Evolutionary conservation across 1,140 invertebrate species (phyloP), one percentile per base, ranked within the genome.

Genomic region (Andricus grossulariae): DNA sequence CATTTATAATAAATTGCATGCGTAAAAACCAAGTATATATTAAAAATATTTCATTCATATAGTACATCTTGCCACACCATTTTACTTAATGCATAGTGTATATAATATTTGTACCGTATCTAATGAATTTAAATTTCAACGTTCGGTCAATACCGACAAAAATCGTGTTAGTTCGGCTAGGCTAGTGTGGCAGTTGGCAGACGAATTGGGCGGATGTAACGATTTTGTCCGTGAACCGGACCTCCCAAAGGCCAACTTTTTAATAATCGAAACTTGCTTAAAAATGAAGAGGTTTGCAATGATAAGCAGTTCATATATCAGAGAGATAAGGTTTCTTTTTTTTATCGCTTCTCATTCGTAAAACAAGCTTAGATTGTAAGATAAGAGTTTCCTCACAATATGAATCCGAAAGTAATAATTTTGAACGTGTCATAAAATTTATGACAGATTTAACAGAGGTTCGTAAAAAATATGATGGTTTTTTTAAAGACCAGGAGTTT

Each of bases 161-260:
- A 66, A 45, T 45, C 13, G 60, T 66, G 32, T 32, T 16, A 66
- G 60, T 66, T 60, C 32, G 57, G 13, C 60, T 66, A 66, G 57
- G 13, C 60, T 66, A 66, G 60, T 66, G 15, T 39, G 60, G 15
- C 60, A 66, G 15, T 45, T 39, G 60, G 15, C 60, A 66, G 15
- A 16, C 25, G 13, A 66, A 66, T 66, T 66, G 10, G 25, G 60
- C 60, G 60, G 21, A 66, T 66, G 60, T 66, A 66, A 66, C 25
- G 60, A 66, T 39, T 66, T 66, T 66, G 60, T n/a, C 45, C 21
- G 10, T 66, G 60, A 66, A 60, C 57, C 21, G 57, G 25, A 66
- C 60, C 13, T 39, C 60, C 21, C 39, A 66, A 12, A 45, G 60
- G 60, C 10, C 21, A 66, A 32, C 21, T 66, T 66, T 66, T 66